Evolutionary conservation across 2,888 invertebrate genomes (phyloP), one percentile per base, ranked within the genome.

Genomic region (Gari tellinella): DNA sequence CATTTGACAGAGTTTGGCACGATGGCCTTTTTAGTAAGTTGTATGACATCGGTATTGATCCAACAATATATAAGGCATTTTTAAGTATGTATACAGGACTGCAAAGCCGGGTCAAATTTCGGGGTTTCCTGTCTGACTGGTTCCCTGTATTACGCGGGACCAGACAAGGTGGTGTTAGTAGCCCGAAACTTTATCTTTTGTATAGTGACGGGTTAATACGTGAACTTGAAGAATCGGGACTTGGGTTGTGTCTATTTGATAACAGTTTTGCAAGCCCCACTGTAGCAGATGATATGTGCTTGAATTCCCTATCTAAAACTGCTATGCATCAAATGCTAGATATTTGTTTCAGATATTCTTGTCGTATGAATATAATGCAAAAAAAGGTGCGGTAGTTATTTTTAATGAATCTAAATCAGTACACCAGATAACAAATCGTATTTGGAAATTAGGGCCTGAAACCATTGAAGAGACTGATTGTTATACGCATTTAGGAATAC

Each of bases 231-330:
- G 4, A n/a, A 1, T 46, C 46, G 21, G 46, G 38, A 14, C 19
- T 49, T 17, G 65, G 65, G 15, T 26, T 65, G 7, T 49, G 41
- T 23, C 14, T 62, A 7, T 51, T 23, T 26, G 26, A 52, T 25
- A 17, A 15, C n/a, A 23, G 23, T n/a, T n/a, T 46, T 12, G 15
- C 37, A 17, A n/a, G 43, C 14, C 63, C 63, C 1, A 55, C 63
- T 14, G 55, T 65, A 5, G 56, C 65, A 10, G 65, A 56, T n/a
- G 65, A 65, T 26, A 57, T 65, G 65, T 31, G 31, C 31, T 31
- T 31, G 31, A 10, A 7, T 31, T 31, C 4, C 31, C 43, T 56
- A 14, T 56, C 23, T 12, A 4, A 5, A 3, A 12, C 12, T 10
- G 56, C 43, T 10, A 14, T 56, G 1, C 41, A 56, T 4, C 41